Evolutionary conservation across 2,888 invertebrate species (phyloP).

Genomic region (Hybos culiciformis): DNA sequence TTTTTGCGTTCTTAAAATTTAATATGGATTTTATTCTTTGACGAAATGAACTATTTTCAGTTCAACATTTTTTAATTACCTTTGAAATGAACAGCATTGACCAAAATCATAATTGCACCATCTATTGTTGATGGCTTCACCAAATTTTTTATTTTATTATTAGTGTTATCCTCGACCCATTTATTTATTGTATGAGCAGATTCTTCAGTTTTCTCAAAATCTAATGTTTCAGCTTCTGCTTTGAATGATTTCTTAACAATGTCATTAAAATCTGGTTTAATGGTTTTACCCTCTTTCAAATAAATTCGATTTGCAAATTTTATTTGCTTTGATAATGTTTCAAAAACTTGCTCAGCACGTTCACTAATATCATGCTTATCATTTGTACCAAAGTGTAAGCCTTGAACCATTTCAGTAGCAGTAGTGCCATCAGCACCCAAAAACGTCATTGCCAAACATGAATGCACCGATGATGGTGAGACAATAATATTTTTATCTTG

Average conservation of each 20-base stretch:
- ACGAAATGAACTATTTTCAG: no score
- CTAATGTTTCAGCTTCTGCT: constrained; percentile 45
- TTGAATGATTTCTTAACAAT: constrained; percentile 48
- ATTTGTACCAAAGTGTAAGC: constrained; percentile 16
- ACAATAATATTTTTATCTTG: constrained; percentile 19
- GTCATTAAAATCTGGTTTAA: constrained; percentile 42
- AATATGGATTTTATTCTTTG: no score
- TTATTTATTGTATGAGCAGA: constrained; percentile 53
- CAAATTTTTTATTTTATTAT: constrained; percentile 66
- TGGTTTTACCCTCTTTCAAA: constrained; percentile 40
- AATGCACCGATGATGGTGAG: constrained; percentile 45
- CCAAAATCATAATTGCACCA: constrained; percentile 52
- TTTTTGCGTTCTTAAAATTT: no score
- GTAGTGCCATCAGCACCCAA: constrained; percentile 50
- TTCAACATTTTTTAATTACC: no score
- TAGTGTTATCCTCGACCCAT: constrained; percentile 70
- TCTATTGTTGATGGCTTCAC: constrained; percentile 43
- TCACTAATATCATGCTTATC: constrained; percentile 19
- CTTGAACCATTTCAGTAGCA: constrained; percentile 21
- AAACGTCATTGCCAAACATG: constrained; percentile 53
- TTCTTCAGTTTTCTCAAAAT: constrained; percentile 42
- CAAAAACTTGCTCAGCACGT: constrained; percentile 21
- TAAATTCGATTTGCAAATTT: constrained; percentile 62
- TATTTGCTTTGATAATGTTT: constrained; percentile 1
- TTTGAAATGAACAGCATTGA: constrained; percentile 79